Evolutionary conservation across 2,888 invertebrate genomes (phyloP), one percentile per base, ranked within the genome.

Genomic region (Hololepta plana): DNA sequence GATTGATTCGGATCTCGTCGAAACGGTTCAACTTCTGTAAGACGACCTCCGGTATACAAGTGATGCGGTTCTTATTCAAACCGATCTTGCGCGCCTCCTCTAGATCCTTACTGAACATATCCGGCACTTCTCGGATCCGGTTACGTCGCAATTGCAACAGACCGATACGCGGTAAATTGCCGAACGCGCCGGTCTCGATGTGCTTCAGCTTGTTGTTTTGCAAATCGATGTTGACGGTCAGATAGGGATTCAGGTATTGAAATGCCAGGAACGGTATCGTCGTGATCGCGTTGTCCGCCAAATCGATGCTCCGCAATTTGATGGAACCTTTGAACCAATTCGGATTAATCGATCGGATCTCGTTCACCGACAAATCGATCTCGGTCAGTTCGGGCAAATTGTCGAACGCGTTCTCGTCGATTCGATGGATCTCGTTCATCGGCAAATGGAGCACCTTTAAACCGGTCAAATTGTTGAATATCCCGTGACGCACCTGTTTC

Each of bases 311-410:
- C 17, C 17, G 7, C 17, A 17, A 8, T 7, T 17, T 17, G n/a
- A n/a, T 7, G n/a, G 17, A 17, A 17, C 17, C 17, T n/a, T 7
- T 17, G 17, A 17, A 17, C 17, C 17, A 17, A 17, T 17, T 17
- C 17, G 17, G 17, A 17, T 17, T 17, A 7, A 17, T 8, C n/a
- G 7, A 7, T n/a, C 7, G 7, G 17, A 17, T 7, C 7, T 17
- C 17, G 17, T 17, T 17, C n/a, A 8, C 7, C 7, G 7, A 7
- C n/a, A 17, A 17, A 17, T 17, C 17, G n/a, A 17, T n/a, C 7
- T n/a, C n/a, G 7, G n/a, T 7, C 17, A 17, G n/a, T 8, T 8
- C 7, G 17, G 17, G 17, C 17, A 17, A 8, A 17, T 17, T 17
- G n/a, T 17, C 17, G n/a, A 17, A 17, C 7, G 17, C 17, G 17